Evolutionary conservation across 2,113 vertebrate species (phyloP).

Genomic region (Oncorhynchus gorbuscha): DNA sequence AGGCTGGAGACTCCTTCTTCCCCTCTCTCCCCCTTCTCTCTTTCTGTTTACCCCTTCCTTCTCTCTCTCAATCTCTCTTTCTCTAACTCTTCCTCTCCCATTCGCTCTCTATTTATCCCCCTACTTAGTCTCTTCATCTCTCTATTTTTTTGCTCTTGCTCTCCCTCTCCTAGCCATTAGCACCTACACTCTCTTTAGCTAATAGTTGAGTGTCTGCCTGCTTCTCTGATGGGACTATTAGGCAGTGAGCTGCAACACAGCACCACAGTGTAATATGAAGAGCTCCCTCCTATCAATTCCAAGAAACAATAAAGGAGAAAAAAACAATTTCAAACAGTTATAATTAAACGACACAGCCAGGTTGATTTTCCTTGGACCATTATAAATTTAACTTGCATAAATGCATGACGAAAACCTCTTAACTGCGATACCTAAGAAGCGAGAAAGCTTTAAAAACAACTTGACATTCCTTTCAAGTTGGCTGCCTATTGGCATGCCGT

Average conservation of each 20-base stretch:
- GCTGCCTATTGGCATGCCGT: slow-evolving; percentile 3
- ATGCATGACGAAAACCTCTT: slow-evolving; percentile 63
- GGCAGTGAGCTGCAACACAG: slow-evolving; percentile 77
- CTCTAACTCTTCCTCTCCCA: not conserved
- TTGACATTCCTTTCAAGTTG: slow-evolving; percentile 13
- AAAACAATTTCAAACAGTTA: slow-evolving; percentile 82
- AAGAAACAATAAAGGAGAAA: slow-evolving; percentile 78
- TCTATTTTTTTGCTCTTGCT: not conserved
- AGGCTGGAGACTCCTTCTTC: not conserved
- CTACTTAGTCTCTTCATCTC: not conserved
- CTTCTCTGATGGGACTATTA: slow-evolving; percentile 81
- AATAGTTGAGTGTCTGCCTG: slow-evolving; percentile 84
- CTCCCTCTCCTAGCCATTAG: not conserved
- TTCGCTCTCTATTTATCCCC: not conserved
- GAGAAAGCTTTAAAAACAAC: slow-evolving; percentile 27
- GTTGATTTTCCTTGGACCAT: slow-evolving; percentile 72
- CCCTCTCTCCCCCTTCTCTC: not conserved
- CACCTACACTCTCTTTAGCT: slow-evolving; percentile 56
- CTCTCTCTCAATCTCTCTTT: not conserved
- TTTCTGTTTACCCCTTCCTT: not conserved
- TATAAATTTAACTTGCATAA: slow-evolving; percentile 65
- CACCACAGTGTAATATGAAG: slow-evolving; percentile 75
- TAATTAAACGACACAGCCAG: slow-evolving; percentile 85
- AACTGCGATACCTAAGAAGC: slow-evolving; percentile 23
- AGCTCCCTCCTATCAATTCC: slow-evolving; percentile 75